Evolutionary conservation across 2,888 invertebrate genomes (phyloP), one percentile per base, ranked within the genome.

Genomic region (Cylloceria caligata): DNA sequence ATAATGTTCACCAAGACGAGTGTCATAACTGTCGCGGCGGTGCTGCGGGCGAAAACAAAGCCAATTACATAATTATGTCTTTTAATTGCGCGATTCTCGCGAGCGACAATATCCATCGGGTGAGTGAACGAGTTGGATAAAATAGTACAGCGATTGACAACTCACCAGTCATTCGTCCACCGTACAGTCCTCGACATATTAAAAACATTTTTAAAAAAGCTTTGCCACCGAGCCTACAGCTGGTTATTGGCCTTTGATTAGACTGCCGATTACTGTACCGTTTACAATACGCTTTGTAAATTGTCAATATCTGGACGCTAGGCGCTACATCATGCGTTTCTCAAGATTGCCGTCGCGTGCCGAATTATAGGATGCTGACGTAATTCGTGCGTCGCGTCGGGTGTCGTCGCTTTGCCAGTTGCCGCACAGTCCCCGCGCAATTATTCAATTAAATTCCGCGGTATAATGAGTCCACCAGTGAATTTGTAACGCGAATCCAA

Each of bases 361-460:
- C 92, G 85, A 92, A 92, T 92, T 92, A 92, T 92, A 91, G 87
- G 85, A 88, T 85, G 89, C 85, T 92, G 90, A 92, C 91, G 92
- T 92, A 91, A 92, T 84, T 83, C 21, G 64, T 75, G 47, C 69
- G 72, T 34, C 21, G 79, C 47, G 36, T 39, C 71, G 79, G 76
- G 82, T 83, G 83, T 83, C 80, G 82, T 57, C 55, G 55, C 83
- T 83, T 84, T 83, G 78, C 57, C 67, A 67, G 52, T 80, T 75
- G 81, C 74, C 83, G 79, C 78, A 84, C 84, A 86, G 84, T 49
- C 86, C 86, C 73, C 71, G 75, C 88, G 85, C 91, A 91, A 91
- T 92, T 91, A 91, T 90, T 75, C 88, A 90, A 92, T 91, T 91
- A 91, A 81, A 80, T 68, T 65, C 62, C 49, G 72, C 64, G 79